phyloP scores from a whole-genome alignment of 2,888 invertebrate genomes.

The Leptinotarsa rubiginosa region DNA sequence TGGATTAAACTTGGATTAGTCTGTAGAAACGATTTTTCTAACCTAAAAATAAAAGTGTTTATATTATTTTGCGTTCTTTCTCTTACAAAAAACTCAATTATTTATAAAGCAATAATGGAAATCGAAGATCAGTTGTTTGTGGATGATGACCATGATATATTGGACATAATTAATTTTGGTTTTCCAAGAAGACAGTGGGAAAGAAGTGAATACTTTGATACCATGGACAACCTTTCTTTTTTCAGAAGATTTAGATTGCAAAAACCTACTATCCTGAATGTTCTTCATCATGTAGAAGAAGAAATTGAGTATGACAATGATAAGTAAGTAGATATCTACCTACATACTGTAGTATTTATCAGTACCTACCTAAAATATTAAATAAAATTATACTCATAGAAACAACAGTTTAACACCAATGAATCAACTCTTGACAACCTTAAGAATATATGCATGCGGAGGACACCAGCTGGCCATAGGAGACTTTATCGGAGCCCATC shows the following conservation, averaged over 20 bases:
- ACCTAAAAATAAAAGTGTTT: background rate
- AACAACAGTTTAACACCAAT: conserved; percentile 36
- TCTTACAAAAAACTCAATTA: background rate
- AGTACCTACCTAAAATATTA: background rate
- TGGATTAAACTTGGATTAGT: conserved; percentile 1
- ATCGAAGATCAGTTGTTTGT: conserved; percentile 32
- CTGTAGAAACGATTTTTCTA: background rate
- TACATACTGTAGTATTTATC: background rate
- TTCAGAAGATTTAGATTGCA: conserved; percentile 13
- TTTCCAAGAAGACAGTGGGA: conserved; percentile 28
- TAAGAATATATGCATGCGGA: conserved; percentile 41
- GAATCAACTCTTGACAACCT: conserved; percentile 35
- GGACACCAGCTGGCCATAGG: conserved; percentile 26
- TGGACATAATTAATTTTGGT: conserved; percentile 34
- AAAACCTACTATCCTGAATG: conserved; percentile 16
- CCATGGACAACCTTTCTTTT: conserved; percentile 23
- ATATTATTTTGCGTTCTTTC: background rate
- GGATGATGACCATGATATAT: conserved; percentile 30
- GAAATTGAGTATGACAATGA: conserved; percentile 14
- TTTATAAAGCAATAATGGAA: conserved; percentile 28
- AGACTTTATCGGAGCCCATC: conserved; percentile 18
- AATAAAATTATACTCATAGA: conserved; percentile 17
- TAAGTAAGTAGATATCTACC: background rate
- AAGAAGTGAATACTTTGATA: conserved; percentile 25
- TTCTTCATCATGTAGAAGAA: conserved; percentile 15